phyloP scores from a whole-genome alignment of 1,140 invertebrate genomes.

The Neodiprion pinetum region DNA sequence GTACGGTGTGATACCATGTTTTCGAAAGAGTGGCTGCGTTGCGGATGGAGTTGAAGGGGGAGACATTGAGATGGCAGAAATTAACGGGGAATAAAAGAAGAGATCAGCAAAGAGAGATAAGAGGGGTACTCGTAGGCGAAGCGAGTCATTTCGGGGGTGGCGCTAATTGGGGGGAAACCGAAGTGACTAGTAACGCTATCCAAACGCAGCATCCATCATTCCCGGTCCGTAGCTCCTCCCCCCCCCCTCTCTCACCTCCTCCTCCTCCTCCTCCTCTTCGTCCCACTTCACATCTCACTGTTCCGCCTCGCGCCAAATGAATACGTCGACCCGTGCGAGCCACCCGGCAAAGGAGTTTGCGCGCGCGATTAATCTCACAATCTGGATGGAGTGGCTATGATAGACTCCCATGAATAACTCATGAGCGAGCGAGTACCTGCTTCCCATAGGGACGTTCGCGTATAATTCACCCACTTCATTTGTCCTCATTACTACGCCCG shows the following conservation, averaged over 20 bases:
- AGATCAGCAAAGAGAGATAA: too few relatives aligned
- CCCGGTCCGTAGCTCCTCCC: neutral
- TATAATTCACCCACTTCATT: slow-evolving; percentile 60
- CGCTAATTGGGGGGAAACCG: neutral
- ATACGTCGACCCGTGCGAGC: neutral
- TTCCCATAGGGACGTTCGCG: slow-evolving; percentile 53
- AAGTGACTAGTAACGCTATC: slow-evolving; percentile 5
- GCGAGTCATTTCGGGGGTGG: neutral
- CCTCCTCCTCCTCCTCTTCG: neutral
- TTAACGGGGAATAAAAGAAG: too few relatives aligned
- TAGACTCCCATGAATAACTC: slow-evolving; percentile 59
- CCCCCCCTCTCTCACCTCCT: neutral
- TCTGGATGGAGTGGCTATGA: slow-evolving; percentile 59
- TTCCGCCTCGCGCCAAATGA: neutral
- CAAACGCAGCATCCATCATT: slow-evolving; percentile 3
- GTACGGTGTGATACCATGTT: too few relatives aligned
- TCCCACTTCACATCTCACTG: too few relatives aligned
- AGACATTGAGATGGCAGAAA: too few relatives aligned
- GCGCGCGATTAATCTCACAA: slow-evolving; percentile 59
- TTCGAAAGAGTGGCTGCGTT: too few relatives aligned
- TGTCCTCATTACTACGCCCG: slow-evolving; percentile 58
- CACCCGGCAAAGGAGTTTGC: slow-evolving; percentile 45
- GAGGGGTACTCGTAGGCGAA: neutral
- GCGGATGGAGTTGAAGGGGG: too few relatives aligned
- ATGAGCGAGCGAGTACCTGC: slow-evolving; percentile 49